Base-by-base conservation (phyloP, 2,113 vertebrate genomes). In the Platichthys stellatus region DNA sequence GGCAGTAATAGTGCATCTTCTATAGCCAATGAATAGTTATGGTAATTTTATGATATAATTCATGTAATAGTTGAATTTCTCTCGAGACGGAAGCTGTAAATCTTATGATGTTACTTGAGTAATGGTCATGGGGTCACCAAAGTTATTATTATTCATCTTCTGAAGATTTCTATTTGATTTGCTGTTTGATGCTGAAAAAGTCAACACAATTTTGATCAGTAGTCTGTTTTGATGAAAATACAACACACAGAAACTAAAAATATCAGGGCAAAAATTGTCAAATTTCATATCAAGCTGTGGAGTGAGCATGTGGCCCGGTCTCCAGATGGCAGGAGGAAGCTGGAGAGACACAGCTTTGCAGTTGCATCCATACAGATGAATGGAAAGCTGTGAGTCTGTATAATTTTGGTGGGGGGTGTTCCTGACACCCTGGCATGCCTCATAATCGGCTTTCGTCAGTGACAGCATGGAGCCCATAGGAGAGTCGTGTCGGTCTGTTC, bases 391-490 rank as follows among this genome's bases (percentile, higher is more conserved):
- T 76, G 65, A 87, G 74, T 81, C 67, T 80, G 78, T 81, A 83
- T 85, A 76, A 79, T 69, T 47, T 69, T 86, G 63, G 86, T 74
- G 61, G 85, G 80, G 76, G 83, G 84, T 86, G 80, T 85, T 89
- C 88, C 88, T 89, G 90, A 90, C 84, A 87, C 89, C 88, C 89
- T 85, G 89, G 91, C 70, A 84, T 53, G 78, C 78, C 75, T 75
- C 81, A 86, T 88, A 92, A 91, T 92, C 85, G 78, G 85, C 88
- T 91, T 90, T 86, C 83, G 83, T 84, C 70, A 31, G 68, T 88
- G 89, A 84, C 88, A 86, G 83, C 81, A 81, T 75, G 85, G 77
- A 89, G 74, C 86, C 72, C 85, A 81, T 72, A 67, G 82, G 63
- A 83, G 74, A 89, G 47, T 76, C 61, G 74, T 75, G 68, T 81